Base-by-base conservation (phyloP, 2,113 vertebrate genomes). In the Ammodytes dubius region DNA sequence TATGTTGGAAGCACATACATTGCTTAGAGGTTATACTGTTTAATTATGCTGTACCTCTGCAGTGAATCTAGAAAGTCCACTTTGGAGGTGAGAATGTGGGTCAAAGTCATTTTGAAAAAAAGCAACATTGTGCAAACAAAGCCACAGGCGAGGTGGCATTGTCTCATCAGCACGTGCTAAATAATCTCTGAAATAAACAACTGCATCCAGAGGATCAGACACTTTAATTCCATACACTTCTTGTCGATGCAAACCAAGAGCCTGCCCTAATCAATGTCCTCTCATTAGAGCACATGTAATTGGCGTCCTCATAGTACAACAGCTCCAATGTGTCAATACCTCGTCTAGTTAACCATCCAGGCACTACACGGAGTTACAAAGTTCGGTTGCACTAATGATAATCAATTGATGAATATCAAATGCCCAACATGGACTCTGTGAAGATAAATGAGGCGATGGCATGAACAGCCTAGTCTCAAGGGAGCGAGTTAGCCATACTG, bases 291-390 rank as follows among this genome's bases (percentile, higher is more conserved):
- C 61, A 79, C 90, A 90, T 89, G 64, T 77, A 82, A 93, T 91
- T 89, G 89, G 70, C 86, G 85, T 81, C 56, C 72, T 85, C 80
- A 79, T 86, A 67, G 80, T 75, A 74, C 76, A 90, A 89, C 91
- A 89, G 92, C 91, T 92, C 89, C 84, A 90, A 93, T 75, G 67
- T 90, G 84, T 86, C 90, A 86, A 92, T 93, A 92, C n/a, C 59
- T 59, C 37, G 17, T 77, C 84, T 81, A 53, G 79, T 81, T 92
- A 87, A 89, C 85, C 82, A 66, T 81, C 83, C 77, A 86, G 75
- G 88, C 46, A 40, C 77, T 71, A 75, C 77, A 39, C n/a, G 53
- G 54, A 49, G 68, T 80, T 61, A 85, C 72, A 88, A 84, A 81
- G 75, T 84, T 81, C 70, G 65, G 37, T 66, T 68, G 49, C 49